phyloP scores from a whole-genome alignment of 2,113 vertebrate species.

The Phycodurus eques region DNA sequence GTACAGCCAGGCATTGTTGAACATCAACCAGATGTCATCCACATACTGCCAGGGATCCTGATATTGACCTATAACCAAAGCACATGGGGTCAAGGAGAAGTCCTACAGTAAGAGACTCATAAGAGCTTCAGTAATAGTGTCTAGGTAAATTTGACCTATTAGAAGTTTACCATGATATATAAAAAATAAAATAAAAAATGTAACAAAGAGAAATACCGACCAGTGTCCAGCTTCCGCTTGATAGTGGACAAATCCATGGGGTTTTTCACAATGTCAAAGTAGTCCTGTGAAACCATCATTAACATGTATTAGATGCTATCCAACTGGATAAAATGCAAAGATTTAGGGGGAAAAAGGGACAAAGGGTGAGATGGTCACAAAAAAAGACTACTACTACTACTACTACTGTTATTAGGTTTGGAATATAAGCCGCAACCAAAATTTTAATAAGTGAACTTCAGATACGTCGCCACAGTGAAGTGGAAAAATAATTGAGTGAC shows the following conservation, averaged over 20 bases:
- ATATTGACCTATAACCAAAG: conserved; percentile 79
- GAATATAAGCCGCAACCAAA: no score
- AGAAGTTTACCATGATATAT: background rate
- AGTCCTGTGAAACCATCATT: conserved; percentile 78
- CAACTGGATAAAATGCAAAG: background rate
- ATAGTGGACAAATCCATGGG: conserved; percentile 98
- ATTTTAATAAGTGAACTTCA: no score
- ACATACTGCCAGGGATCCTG: conserved; percentile 99
- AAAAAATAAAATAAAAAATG: no score
- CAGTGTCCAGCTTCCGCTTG: conserved; percentile 95
- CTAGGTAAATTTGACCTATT: no score
- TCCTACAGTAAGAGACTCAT: background rate
- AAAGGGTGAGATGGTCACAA: no score
- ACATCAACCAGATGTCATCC: conserved; percentile 99
- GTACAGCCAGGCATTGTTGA: conserved; percentile 99
- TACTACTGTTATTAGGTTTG: no score
- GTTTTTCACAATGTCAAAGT: conserved; percentile 98
- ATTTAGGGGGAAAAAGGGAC: background rate
- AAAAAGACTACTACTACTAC: no score
- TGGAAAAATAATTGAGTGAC: no score
- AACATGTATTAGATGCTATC: background rate
- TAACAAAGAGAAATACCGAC: conserved; percentile 68
- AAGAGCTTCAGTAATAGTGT: background rate
- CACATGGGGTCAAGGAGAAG: background rate
- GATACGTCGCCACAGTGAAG: no score